phyloP scores from a whole-genome alignment of 2,113 vertebrate genomes.

The Suncus etruscus region DNA sequence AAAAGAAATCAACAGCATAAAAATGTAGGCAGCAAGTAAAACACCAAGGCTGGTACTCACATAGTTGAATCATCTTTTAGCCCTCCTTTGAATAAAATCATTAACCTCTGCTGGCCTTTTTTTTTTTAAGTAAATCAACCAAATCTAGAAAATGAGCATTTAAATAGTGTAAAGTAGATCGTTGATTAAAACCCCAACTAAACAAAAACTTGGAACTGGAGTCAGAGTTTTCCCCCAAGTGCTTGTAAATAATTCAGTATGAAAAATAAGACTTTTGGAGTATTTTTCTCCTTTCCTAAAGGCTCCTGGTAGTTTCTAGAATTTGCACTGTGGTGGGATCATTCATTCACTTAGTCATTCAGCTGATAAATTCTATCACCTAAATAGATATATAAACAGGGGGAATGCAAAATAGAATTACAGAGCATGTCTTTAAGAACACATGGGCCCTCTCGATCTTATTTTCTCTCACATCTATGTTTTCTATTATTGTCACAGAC shows the following conservation, averaged over 20 bases:
- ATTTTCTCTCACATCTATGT: not conserved
- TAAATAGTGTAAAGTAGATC: not conserved
- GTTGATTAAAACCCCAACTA: not conserved
- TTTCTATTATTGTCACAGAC: not conserved
- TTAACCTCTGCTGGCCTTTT: not conserved
- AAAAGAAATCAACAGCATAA: not conserved
- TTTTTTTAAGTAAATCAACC: not conserved
- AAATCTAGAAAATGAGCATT: constrained; percentile 24
- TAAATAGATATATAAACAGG: not conserved
- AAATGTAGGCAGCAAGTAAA: not conserved
- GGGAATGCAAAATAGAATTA: not conserved
- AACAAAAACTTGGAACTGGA: not conserved
- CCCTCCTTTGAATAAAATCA: constrained; percentile 6
- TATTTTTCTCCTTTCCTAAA: not conserved
- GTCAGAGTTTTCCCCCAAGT: not conserved
- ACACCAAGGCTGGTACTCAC: not conserved
- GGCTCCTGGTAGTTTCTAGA: not conserved
- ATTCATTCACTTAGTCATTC: not conserved
- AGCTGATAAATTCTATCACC: not conserved
- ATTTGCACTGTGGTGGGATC: not conserved
- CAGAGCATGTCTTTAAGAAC: not conserved
- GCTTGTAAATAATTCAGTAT: constrained; percentile 1
- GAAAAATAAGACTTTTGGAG: not conserved
- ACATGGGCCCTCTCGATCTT: not conserved
- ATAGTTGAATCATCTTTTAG: not conserved